A percentile compares a stretch with the other conserved stretches of the same genome.
These are phyloP conservation scores for Drosophila sturtevanti DNA, from an alignment of 1,140 invertebrate genomes.

Conservation along the genomic window DNA sequence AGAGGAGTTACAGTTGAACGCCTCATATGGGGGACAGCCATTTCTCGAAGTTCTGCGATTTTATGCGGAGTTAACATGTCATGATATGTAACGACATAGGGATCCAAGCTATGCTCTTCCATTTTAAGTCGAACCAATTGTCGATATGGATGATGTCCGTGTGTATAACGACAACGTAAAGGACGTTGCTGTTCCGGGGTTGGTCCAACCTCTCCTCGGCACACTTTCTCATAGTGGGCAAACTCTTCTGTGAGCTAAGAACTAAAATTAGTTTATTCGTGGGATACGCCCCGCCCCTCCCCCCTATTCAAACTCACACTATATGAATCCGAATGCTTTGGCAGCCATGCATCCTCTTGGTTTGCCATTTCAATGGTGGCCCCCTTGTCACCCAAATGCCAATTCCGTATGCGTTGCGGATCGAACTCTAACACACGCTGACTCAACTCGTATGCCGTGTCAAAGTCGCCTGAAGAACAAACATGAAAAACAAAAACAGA, in stretches of 20 bases:
- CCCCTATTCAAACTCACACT: conserved; percentile 44
- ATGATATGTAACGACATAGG: conserved; percentile 93
- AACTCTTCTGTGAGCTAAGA: conserved; percentile 70
- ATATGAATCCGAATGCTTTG: conserved; percentile 48
- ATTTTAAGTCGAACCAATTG: conserved; percentile 94
- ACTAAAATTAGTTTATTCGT: conserved; percentile 6
- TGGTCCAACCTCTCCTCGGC: conserved; percentile 88
- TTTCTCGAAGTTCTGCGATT: conserved; percentile 92
- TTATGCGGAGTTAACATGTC: conserved; percentile 94
- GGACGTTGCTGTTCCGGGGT: conserved; percentile 35
- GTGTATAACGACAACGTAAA: conserved; percentile 89
- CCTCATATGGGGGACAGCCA: conserved; percentile 92
- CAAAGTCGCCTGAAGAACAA: conserved; percentile 88
- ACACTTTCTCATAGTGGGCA: conserved; percentile 91
- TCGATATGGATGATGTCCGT: conserved; percentile 88
- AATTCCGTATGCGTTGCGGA: conserved; percentile 91
- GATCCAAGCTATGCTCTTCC: conserved; percentile 93
- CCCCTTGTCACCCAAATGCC: conserved; percentile 88
- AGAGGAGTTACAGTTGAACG: conserved; percentile 89
- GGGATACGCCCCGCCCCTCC: too few species aligned
- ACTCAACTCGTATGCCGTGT: conserved; percentile 92
- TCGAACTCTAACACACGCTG: conserved; percentile 92
- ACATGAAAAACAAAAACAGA: background rate
- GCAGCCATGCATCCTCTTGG: conserved; percentile 12
- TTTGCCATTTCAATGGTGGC: conserved; percentile 11